Percentiles rank a stretch among this genome's conserved stretches.
Evolutionary conservation across 2,113 vertebrate genomes (phyloP).

Genomic region (Ptyas mucosa): DNA sequence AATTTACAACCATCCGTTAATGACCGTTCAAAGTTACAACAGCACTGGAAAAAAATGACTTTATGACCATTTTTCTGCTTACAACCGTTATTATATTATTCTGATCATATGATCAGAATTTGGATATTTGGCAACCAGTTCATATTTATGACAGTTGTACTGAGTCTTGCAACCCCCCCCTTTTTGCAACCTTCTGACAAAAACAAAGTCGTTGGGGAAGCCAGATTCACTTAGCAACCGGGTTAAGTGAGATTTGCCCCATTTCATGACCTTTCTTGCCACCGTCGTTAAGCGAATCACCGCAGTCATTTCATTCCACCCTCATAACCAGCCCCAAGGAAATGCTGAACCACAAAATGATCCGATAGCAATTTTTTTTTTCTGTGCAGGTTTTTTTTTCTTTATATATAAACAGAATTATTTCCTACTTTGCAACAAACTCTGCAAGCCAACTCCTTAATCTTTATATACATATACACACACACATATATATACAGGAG

Average conservation of each 20-base stretch:
- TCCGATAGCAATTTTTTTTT: not conserved
- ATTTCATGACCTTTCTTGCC: not conserved
- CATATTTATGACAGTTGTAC: not conserved
- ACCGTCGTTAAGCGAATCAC: not conserved
- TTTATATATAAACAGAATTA: slow-evolving; percentile 40
- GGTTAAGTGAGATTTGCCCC: not conserved
- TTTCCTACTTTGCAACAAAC: slow-evolving; percentile 31
- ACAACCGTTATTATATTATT: not conserved
- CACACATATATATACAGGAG: too few relatives aligned
- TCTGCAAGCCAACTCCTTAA: slow-evolving; percentile 11
- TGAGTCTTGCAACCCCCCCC: not conserved
- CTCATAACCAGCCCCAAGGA: not conserved
- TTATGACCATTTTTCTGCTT: not conserved
- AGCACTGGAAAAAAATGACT: not conserved
- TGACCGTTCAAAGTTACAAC: not conserved
- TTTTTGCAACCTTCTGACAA: not conserved
- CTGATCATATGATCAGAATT: not conserved
- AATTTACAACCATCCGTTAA: not conserved
- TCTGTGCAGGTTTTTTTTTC: slow-evolving; percentile 12
- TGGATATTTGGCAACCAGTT: not conserved
- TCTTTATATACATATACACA: not conserved
- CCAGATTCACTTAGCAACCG: not conserved
- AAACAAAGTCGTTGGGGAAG: not conserved
- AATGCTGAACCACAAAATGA: slow-evolving; percentile 3
- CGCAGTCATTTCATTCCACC: not conserved